Evolutionary conservation across 2,113 vertebrate species (phyloP).

Genomic region (Brachyistius frenatus): DNA sequence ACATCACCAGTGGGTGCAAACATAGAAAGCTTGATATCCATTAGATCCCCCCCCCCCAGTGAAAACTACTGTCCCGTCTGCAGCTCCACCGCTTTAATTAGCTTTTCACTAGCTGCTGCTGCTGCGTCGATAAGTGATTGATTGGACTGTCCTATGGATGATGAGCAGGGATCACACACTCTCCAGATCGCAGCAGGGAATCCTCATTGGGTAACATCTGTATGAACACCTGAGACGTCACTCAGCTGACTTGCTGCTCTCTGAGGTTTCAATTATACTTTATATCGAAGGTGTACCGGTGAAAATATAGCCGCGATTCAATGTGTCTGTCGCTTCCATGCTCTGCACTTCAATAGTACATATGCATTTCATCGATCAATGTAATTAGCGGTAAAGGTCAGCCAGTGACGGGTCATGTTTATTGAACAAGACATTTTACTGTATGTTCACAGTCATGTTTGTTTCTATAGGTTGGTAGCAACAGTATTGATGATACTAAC

Average conservation of each 20-base stretch:
- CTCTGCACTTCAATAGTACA: constrained; percentile 21
- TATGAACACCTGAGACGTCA: background rate
- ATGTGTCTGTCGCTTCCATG: constrained; percentile 13
- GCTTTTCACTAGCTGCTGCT: constrained; percentile 72
- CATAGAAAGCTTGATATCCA: background rate
- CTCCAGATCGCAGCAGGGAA: constrained; percentile 24
- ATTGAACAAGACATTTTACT: background rate
- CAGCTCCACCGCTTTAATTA: constrained; percentile 57
- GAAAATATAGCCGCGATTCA: background rate
- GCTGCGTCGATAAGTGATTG: constrained; percentile 64
- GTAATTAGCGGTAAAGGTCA: constrained; percentile 20
- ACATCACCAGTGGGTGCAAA: background rate
- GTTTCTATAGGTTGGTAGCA: background rate
- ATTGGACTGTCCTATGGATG: constrained; percentile 44
- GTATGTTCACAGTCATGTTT: background rate
- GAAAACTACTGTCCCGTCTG: constrained; percentile 22
- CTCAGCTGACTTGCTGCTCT: background rate
- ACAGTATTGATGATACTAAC: too few species aligned
- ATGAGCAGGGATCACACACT: background rate
- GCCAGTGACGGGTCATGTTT: background rate
- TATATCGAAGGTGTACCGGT: background rate
- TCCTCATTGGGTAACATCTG: constrained; percentile 32
- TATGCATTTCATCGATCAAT: constrained; percentile 35
- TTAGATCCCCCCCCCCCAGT: background rate
- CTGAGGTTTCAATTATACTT: background rate